Evolutionary conservation across 2,797 vertebrate genomes (phyloP).

Genomic region (Pogoniulus pusillus): DNA sequence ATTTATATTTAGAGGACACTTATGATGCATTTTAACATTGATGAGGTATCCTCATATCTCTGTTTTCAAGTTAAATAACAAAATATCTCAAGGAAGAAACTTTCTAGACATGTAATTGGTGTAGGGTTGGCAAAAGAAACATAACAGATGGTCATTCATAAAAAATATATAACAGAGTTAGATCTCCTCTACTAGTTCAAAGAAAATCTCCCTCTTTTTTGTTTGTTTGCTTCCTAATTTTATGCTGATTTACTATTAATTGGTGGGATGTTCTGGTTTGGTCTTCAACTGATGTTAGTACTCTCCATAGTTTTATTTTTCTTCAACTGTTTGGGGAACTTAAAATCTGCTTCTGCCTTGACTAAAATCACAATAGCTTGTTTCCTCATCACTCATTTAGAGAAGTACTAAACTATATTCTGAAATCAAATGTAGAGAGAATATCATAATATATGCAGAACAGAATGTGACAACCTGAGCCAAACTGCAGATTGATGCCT

Average conservation of each 20-base stretch:
- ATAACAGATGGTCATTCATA: not conserved
- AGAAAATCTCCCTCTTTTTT: not conserved
- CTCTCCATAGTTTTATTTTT: not conserved
- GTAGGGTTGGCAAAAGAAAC: not conserved
- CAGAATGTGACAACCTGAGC: constrained; percentile 2
- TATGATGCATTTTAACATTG: not conserved
- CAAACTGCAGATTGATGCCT: not conserved
- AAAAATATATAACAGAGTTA: not conserved
- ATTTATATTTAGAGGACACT: not conserved
- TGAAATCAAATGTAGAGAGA: not conserved
- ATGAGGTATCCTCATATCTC: not conserved
- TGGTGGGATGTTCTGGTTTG: no score
- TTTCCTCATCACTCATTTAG: not conserved
- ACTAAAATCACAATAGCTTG: not conserved
- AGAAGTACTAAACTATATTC: not conserved
- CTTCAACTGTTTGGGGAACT: not conserved
- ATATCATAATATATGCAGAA: not conserved
- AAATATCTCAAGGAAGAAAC: not conserved
- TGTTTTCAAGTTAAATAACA: not conserved
- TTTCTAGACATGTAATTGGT: not conserved
- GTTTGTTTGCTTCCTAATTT: not conserved
- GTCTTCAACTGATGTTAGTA: not conserved
- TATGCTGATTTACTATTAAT: not conserved
- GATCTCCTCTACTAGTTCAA: not conserved
- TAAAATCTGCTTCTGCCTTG: not conserved